Conservation (phyloP, 1,140 invertebrate genomes). For the Formica exsecta region DNA sequence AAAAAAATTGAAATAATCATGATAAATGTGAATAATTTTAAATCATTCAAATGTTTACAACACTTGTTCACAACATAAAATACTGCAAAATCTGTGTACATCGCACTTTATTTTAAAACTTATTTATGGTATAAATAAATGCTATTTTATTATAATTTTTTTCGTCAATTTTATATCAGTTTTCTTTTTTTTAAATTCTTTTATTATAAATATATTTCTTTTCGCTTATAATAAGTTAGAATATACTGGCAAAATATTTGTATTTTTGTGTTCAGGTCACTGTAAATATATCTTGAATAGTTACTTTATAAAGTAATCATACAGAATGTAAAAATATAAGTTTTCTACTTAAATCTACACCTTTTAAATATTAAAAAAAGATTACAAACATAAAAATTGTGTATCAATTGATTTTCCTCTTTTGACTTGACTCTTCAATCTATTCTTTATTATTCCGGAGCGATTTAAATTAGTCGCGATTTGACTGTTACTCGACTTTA, state of each 20-base stretch:
- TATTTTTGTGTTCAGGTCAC: background rate
- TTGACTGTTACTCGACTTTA: slow-evolving; percentile 21
- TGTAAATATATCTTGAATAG: background rate
- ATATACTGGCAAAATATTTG: background rate
- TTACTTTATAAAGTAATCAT: background rate
- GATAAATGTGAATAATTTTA: background rate
- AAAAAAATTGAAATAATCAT: slow-evolving; percentile 10
- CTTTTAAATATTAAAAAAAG: background rate
- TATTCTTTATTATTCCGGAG: background rate
- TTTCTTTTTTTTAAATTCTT: background rate
- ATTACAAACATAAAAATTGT: background rate
- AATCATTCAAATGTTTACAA: background rate
- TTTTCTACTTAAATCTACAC: background rate
- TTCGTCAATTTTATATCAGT: background rate
- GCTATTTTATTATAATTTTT: slow-evolving; percentile 6
- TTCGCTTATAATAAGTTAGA: background rate
- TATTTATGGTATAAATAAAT: background rate
- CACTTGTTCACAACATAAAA: background rate
- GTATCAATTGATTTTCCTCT: background rate
- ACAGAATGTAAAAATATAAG: background rate
- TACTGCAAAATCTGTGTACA: background rate
- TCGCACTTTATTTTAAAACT: background rate
- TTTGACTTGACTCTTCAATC: background rate
- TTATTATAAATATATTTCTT: too few relatives aligned
- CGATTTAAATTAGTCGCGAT: slow-evolving; percentile 6